These are phyloP conservation scores for Agriopis aurantiaria DNA, from an alignment of 2,888 invertebrate species.

Conservation along the genomic window DNA sequence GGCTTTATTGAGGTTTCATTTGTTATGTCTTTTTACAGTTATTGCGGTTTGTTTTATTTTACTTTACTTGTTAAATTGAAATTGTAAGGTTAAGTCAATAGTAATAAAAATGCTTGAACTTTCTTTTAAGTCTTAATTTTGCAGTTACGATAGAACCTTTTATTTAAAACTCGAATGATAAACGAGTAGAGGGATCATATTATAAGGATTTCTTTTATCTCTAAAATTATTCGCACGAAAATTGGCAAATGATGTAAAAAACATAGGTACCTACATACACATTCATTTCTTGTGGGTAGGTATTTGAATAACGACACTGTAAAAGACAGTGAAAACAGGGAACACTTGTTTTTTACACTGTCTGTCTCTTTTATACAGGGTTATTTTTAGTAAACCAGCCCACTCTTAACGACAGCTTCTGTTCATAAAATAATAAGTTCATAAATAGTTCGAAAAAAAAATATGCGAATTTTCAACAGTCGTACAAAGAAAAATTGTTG, in stretches of 20 bases:
- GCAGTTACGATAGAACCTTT: neutral
- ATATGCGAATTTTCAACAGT: too few relatives aligned
- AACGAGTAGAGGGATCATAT: neutral
- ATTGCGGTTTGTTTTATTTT: conserved; percentile 15
- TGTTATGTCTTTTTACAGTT: conserved; percentile 17
- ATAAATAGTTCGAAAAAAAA: too few relatives aligned
- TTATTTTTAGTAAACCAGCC: too few relatives aligned
- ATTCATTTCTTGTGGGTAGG: neutral
- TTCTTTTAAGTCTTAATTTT: conserved; percentile 1
- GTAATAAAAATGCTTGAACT: conserved; percentile 1
- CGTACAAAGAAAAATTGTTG: too few relatives aligned
- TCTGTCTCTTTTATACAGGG: too few relatives aligned
- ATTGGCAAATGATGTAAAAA: neutral
- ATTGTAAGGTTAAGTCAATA: neutral
- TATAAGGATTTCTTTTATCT: too few relatives aligned
- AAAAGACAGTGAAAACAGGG: neutral
- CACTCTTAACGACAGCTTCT: too few relatives aligned
- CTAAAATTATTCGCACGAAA: neutral
- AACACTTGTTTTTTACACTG: neutral
- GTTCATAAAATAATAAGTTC: too few relatives aligned
- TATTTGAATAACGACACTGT: neutral
- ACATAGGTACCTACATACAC: too few relatives aligned
- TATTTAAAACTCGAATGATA: neutral
- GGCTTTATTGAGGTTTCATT: conserved; percentile 19
- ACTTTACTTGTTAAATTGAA: conserved; percentile 15